A percentile compares a stretch with the other conserved stretches of the same genome.
Evolutionary conservation across 1,140 invertebrate genomes (phyloP).

Genomic region (Trypoxylus dichotomus): DNA sequence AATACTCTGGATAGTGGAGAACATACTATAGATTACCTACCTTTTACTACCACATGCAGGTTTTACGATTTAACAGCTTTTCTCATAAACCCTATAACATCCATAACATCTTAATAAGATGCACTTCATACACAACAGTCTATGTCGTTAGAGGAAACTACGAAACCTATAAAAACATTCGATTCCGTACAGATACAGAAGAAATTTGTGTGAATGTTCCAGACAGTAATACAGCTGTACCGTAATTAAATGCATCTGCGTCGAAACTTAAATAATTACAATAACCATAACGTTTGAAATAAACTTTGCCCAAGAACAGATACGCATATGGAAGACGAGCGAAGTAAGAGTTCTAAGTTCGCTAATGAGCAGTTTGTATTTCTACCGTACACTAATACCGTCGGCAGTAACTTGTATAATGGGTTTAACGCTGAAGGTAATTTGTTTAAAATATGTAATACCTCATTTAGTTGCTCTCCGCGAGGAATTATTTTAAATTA

Average conservation of each 20-base stretch:
- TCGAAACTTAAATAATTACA: slow-evolving; percentile 11
- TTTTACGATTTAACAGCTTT: too few relatives aligned
- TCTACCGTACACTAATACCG: slow-evolving; percentile 8
- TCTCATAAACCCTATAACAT: too few relatives aligned
- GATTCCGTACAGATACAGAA: neutral
- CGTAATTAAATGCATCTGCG: slow-evolving; percentile 6
- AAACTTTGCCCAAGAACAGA: neutral
- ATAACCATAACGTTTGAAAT: slow-evolving; percentile 6
- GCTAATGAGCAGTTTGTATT: slow-evolving; percentile 12
- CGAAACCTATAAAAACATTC: neutral
- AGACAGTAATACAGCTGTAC: neutral
- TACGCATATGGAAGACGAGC: neutral
- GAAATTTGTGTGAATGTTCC: neutral
- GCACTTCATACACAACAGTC: too few relatives aligned
- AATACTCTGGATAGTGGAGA: too few relatives aligned
- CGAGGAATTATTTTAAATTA: neutral
- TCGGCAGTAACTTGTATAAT: neutral
- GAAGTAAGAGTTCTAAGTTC: neutral
- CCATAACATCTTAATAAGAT: too few relatives aligned
- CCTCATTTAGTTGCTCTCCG: neutral
- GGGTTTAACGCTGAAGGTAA: neutral
- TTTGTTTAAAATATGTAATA: slow-evolving; percentile 5
- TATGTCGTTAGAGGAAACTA: too few relatives aligned
- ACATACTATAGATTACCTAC: too few relatives aligned
- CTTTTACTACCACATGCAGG: too few relatives aligned